phyloP scores from a whole-genome alignment of 2,113 vertebrate genomes.

The Nothocercus nigrocapillus region DNA sequence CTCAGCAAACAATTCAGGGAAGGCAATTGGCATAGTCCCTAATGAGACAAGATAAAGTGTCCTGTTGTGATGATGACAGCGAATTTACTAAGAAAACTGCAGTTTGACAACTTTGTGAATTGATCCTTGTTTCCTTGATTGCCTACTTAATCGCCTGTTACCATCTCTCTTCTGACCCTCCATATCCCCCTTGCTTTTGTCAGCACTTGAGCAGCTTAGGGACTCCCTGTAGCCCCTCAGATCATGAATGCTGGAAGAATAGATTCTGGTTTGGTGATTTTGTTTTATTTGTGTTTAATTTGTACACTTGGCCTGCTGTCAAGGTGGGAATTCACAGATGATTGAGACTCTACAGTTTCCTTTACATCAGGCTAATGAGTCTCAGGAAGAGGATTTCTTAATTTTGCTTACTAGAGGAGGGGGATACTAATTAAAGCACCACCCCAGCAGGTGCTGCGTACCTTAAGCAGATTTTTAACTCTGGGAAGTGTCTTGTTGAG shows the following conservation, averaged over 20 bases:
- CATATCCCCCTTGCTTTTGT: constrained; percentile 18
- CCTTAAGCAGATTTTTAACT: not conserved
- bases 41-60: constrained; percentile 45
- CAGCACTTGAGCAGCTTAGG: not conserved
- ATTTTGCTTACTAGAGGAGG: not conserved
- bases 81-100: constrained; percentile 43
- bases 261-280: constrained; percentile 31
- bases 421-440: not conserved
- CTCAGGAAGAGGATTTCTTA: not conserved
- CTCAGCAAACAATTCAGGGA: constrained; percentile 20
- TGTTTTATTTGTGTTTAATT: constrained; percentile 11
- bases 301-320: not conserved
- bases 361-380: not conserved
- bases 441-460: not conserved
- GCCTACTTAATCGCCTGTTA: constrained; percentile 61
- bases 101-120: constrained; percentile 56
- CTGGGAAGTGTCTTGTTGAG: not conserved
- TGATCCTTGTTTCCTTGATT: constrained; percentile 51
- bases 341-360: not conserved
- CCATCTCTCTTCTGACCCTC: not conserved
- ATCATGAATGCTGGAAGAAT: not conserved
- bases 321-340: not conserved
- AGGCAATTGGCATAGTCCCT: constrained; percentile 30
- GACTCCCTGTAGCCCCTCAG: not conserved
- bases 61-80: constrained; percentile 50